These are phyloP conservation scores for Manduca sexta DNA, from an alignment of 1,140 invertebrate genomes.

Conservation along the genomic window DNA sequence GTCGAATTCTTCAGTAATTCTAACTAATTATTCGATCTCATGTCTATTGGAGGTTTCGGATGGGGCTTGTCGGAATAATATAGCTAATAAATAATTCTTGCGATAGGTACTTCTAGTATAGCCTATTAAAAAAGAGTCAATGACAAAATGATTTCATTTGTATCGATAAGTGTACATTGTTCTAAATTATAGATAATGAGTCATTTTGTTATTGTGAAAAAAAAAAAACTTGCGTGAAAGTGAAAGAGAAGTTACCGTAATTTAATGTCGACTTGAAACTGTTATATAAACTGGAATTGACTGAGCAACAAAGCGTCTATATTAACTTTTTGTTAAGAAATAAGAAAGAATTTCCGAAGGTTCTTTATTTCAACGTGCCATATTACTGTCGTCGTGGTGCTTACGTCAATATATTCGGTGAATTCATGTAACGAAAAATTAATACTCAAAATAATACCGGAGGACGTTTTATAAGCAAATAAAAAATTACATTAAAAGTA, in stretches of 20 bases:
- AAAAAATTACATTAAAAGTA: neutral
- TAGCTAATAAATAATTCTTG: conserved; percentile 10
- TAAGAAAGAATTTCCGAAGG: conserved; percentile 10
- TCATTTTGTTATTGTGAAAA: conserved; percentile 9
- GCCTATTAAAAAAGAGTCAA: neutral
- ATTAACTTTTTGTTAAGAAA: conserved; percentile 20
- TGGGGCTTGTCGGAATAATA: conserved; percentile 18
- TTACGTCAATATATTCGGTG: conserved; percentile 20
- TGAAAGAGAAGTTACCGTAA: conserved; percentile 18
- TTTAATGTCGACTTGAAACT: conserved; percentile 4
- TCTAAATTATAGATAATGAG: conserved; percentile 11
- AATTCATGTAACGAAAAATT: conserved; percentile 2
- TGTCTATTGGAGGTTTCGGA: conserved; percentile 9
- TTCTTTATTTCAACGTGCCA: conserved; percentile 37
- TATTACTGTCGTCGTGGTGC: conserved; percentile 29
- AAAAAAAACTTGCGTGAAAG: conserved; percentile 1
- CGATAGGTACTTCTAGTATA: conserved; percentile 3
- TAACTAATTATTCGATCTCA: conserved; percentile 24
- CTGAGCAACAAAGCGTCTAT: conserved; percentile 24
- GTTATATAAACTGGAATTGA: conserved; percentile 23
- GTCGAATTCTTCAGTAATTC: conserved; percentile 9
- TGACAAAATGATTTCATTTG: conserved; percentile 12
- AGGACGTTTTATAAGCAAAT: neutral
- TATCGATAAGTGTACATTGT: conserved; percentile 13
- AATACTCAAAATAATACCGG: conserved; percentile 20